Conservation (phyloP, 2,888 invertebrate species). For the Omphaloscelis lunosa region DNA sequence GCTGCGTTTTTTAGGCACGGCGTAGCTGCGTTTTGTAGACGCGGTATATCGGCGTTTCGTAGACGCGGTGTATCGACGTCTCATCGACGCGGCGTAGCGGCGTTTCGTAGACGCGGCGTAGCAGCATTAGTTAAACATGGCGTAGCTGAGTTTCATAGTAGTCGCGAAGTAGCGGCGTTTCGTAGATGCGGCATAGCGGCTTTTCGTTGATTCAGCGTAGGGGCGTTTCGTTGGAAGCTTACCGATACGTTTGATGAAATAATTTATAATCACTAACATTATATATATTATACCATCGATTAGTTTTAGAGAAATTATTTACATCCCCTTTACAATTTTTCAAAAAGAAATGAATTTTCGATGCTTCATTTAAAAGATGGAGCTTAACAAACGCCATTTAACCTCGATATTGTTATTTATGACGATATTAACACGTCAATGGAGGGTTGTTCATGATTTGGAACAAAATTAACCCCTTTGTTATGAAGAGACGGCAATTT, state of each 20-base stretch:
- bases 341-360: conserved; percentile 28
- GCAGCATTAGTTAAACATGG: too few species aligned
- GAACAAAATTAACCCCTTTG: conserved; percentile 82
- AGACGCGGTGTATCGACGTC: not conserved
- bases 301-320: not conserved
- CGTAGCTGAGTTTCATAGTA: not conserved
- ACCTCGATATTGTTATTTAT: conserved; percentile 77
- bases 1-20: not conserved
- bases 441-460: conserved; percentile 77
- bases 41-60: not conserved
- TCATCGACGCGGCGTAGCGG: not conserved
- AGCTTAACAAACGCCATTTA: conserved; percentile 63
- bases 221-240: too few species aligned
- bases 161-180: too few species aligned
- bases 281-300: not conserved
- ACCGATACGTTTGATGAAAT: not conserved
- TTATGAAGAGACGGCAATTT: conserved; percentile 76
- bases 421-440: conserved; percentile 86
- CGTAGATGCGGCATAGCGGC: not conserved
- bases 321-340: not conserved
- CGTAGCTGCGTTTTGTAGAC: not conserved
- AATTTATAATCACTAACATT: not conserved
- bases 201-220: not conserved
- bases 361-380: conserved; percentile 57
- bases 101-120: not conserved